Conservation (phyloP, 2,113 vertebrate species). For the Caretta caretta region DNA sequence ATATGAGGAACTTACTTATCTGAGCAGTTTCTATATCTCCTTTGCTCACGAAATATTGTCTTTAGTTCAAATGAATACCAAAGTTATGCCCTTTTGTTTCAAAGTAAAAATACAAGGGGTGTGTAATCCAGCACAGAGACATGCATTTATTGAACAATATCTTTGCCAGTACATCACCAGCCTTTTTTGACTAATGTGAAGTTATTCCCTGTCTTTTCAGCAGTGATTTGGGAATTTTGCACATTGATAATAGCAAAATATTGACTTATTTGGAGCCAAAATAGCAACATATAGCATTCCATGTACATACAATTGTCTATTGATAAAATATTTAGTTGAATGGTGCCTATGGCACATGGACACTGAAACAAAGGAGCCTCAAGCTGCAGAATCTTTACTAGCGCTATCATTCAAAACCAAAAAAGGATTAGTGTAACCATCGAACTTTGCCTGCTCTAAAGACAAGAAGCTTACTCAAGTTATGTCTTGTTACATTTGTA, state of each 20-base stretch:
- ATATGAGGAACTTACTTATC: neutral
- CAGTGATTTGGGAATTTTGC: neutral
- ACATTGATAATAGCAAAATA: neutral
- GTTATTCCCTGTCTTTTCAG: neutral
- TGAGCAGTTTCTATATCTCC: neutral
- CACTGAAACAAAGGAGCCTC: conserved; percentile 39
- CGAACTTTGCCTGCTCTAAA: neutral
- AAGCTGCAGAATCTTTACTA: conserved; percentile 3
- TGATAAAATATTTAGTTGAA: conserved; percentile 44
- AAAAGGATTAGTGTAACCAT: neutral
- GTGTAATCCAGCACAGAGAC: conserved; percentile 22
- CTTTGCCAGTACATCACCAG: conserved; percentile 20
- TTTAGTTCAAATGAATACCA: conserved; percentile 48
- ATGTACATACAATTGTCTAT: neutral
- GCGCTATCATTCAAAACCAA: conserved; percentile 21
- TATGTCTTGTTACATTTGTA: rapidly evolving
- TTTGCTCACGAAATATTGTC: neutral
- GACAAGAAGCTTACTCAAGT: neutral
- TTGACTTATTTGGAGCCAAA: conserved; percentile 35
- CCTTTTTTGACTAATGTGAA: neutral
- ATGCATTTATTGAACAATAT: neutral
- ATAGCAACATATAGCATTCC: conserved; percentile 9
- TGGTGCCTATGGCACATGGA: conserved; percentile 11
- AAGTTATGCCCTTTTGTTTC: conserved; percentile 44
- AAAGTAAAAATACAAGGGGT: conserved; percentile 19